Percentiles rank a stretch among this genome's conserved stretches.
phyloP scores from a whole-genome alignment of 2,797 vertebrate genomes.

The Sebastolobus alascanus region DNA sequence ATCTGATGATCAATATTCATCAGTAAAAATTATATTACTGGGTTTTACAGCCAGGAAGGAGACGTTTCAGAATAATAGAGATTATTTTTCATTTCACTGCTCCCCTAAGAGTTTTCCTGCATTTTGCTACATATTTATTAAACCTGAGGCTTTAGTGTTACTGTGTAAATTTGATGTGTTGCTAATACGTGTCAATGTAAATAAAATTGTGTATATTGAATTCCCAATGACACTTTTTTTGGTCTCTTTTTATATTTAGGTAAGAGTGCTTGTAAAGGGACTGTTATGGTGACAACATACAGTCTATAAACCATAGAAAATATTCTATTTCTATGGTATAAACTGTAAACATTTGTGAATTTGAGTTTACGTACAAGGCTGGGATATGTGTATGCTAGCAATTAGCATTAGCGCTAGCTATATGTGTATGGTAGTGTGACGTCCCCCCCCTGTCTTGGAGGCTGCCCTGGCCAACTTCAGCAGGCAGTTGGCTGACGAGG shows the following conservation, averaged over 20 bases:
- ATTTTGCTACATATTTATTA: constrained; percentile 85
- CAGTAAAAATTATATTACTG: constrained; percentile 7
- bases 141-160: constrained; percentile 72
- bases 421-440: no score
- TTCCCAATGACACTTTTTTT: constrained; percentile 26
- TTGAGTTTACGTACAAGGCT: no score
- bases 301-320: no score
- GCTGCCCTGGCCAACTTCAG: no score
- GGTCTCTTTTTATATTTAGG: neutral
- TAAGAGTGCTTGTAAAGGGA: no score
- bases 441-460: no score
- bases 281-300: no score
- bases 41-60: constrained; percentile 23
- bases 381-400: no score
- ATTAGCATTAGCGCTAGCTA: no score
- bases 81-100: constrained; percentile 51
- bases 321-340: no score
- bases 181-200: constrained; percentile 82
- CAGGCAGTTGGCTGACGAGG: no score
- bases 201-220: constrained; percentile 82
- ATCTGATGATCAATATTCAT: constrained; percentile 8
- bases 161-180: constrained; percentile 77
- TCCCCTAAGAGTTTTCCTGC: constrained; percentile 45
- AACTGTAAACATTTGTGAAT: no score
- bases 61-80: constrained; percentile 31